Percentiles rank a stretch among this genome's conserved stretches.
Evolutionary conservation across 2,888 invertebrate species (phyloP).

Genomic region (Tribolium freemani): DNA sequence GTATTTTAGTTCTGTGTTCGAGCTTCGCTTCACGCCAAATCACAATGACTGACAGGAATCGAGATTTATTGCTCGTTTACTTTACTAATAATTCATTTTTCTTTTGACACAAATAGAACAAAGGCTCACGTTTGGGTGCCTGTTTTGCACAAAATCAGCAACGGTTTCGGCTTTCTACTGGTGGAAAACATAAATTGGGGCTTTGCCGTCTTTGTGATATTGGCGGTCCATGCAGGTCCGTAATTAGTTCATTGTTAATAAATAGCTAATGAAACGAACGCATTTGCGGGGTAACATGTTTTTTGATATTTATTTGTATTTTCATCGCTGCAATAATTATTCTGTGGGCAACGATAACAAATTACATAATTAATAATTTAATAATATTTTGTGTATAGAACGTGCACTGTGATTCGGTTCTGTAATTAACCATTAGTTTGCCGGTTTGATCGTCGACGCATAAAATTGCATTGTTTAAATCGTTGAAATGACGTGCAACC

Average conservation of each 20-base stretch:
- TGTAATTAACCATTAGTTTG: constrained; percentile 43
- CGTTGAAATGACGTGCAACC: constrained; percentile 41
- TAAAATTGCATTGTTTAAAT: constrained; percentile 48
- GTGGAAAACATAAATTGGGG: constrained; percentile 22
- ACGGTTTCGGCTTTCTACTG: constrained; percentile 49
- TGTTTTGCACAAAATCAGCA: constrained; percentile 48
- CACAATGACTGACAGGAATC: constrained; percentile 68
- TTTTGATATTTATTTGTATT: constrained; percentile 30
- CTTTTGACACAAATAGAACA: constrained; percentile 67
- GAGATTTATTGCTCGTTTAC: constrained; percentile 69
- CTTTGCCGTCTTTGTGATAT: constrained; percentile 27
- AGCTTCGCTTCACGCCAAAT: constrained; percentile 60
- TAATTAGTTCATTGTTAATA: constrained; percentile 28
- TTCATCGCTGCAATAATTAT: constrained; percentile 41
- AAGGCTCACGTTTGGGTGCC: constrained; percentile 60
- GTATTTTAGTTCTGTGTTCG: constrained; percentile 42
- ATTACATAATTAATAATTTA: constrained; percentile 46
- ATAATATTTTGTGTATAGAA: constrained; percentile 38
- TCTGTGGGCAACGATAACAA: constrained; percentile 37
- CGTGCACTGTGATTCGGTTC: constrained; percentile 35
- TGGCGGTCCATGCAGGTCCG: constrained; percentile 3
- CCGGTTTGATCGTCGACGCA: constrained; percentile 46
- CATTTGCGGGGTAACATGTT: constrained; percentile 12
- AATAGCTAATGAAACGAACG: constrained; percentile 20
- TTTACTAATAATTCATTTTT: constrained; percentile 69